These are phyloP conservation scores for Whitmania pigra DNA, from an alignment of 1,140 invertebrate species.

Conservation along the genomic window DNA sequence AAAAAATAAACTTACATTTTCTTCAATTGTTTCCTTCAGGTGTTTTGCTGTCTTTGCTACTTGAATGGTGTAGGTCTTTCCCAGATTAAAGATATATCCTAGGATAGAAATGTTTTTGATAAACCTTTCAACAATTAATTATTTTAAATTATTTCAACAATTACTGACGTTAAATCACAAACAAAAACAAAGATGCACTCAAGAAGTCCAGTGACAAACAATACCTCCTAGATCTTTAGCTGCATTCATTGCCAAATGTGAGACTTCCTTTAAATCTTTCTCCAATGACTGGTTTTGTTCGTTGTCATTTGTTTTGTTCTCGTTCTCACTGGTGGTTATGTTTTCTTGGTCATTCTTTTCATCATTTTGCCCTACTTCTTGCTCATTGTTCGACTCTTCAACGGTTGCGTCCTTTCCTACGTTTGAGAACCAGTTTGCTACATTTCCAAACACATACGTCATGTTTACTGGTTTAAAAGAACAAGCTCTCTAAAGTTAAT, in stretches of 20 bases:
- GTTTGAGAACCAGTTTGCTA: slow-evolving; percentile 5
- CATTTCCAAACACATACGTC: slow-evolving; percentile 12
- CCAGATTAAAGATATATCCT: slow-evolving; percentile 40
- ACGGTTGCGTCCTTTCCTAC: neutral
- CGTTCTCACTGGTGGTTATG: neutral
- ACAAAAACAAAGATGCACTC: slow-evolving; percentile 1
- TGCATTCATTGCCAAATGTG: slow-evolving; percentile 75
- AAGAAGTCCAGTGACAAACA: slow-evolving; percentile 24
- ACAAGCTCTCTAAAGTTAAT: too few species aligned
- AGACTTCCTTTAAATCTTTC: slow-evolving; percentile 50
- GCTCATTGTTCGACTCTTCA: neutral
- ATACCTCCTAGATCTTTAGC: slow-evolving; percentile 69
- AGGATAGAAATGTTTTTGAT: slow-evolving; percentile 25
- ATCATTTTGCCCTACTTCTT: neutral
- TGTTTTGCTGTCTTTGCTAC: slow-evolving; percentile 61
- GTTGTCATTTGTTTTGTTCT: neutral
- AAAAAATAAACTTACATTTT: slow-evolving; percentile 62
- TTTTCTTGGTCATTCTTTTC: slow-evolving; percentile 2
- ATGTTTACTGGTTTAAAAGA: neutral
- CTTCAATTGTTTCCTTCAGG: slow-evolving; percentile 86
- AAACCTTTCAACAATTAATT: neutral
- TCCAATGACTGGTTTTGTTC: slow-evolving; percentile 11
- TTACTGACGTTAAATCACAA: neutral
- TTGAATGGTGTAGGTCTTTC: slow-evolving; percentile 37
- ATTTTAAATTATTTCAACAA: slow-evolving; percentile 5